A percentile compares a stretch with the other conserved stretches of the same genome.
Evolutionary conservation across 2,888 invertebrate genomes (phyloP).

Genomic region (Athrips mouffetella): DNA sequence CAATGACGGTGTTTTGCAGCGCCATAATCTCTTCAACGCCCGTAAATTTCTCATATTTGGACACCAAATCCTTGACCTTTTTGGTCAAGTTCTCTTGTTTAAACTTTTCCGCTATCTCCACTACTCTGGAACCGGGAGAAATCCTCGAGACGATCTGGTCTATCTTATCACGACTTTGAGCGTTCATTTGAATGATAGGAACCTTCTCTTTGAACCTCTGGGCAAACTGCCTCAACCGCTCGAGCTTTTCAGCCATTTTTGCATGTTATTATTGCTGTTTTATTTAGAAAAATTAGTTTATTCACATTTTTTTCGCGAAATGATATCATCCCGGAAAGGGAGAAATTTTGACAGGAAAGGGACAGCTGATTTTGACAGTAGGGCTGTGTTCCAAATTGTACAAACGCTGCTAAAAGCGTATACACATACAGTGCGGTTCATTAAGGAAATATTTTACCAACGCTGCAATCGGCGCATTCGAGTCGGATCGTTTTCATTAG

Average conservation of each 20-base stretch:
- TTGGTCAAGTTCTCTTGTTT: slow-evolving; percentile 51
- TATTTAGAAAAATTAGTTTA: slow-evolving; percentile 23
- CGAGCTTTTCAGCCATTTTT: slow-evolving; percentile 67
- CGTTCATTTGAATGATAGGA: slow-evolving; percentile 44
- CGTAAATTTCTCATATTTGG: slow-evolving; percentile 84
- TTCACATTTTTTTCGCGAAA: slow-evolving; percentile 36
- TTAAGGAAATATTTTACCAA: too few species aligned
- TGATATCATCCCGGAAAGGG: slow-evolving; percentile 32
- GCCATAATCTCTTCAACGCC: slow-evolving; percentile 87
- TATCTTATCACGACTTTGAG: slow-evolving; percentile 52
- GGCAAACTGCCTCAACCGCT: slow-evolving; percentile 58
- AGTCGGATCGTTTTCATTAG: too few species aligned
- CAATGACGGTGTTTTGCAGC: slow-evolving; percentile 85
- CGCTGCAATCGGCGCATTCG: too few species aligned
- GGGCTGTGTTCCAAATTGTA: too few species aligned
- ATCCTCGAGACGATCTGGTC: slow-evolving; percentile 61
- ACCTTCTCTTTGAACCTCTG: slow-evolving; percentile 59
- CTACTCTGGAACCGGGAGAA: slow-evolving; percentile 52
- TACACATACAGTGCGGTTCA: too few species aligned
- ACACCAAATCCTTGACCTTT: slow-evolving; percentile 69
- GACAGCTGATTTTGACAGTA: slow-evolving; percentile 9
- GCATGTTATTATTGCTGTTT: slow-evolving; percentile 48
- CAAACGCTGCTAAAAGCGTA: too few species aligned
- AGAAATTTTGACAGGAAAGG: slow-evolving; percentile 4
- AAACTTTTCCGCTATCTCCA: slow-evolving; percentile 60